Evolutionary conservation across 2,797 vertebrate species (phyloP).

Genomic region (Rhodeus uyekii): DNA sequence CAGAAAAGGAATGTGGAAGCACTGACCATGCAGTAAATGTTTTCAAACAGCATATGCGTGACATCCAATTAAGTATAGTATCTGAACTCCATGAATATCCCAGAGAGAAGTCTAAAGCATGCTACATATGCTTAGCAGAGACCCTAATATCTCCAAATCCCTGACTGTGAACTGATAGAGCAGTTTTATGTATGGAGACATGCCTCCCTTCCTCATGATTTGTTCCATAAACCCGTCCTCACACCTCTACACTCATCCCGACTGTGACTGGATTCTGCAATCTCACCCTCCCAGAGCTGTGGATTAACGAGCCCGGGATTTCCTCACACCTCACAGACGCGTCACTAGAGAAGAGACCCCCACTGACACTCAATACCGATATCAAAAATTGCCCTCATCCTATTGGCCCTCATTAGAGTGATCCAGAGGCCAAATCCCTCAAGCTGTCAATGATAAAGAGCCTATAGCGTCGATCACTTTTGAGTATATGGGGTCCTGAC

Average conservation of each 20-base stretch:
- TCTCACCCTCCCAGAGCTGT: slow-evolving; percentile 58
- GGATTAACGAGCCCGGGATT: slow-evolving; percentile 54
- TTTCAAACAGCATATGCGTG: slow-evolving; percentile 27
- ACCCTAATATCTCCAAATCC: slow-evolving; percentile 55
- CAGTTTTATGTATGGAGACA: slow-evolving; percentile 46
- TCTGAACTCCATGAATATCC: slow-evolving; percentile 36
- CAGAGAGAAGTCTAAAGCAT: slow-evolving; percentile 38
- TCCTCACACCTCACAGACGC: slow-evolving; percentile 47
- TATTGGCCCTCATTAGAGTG: slow-evolving; percentile 55
- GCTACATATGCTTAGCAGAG: slow-evolving; percentile 41
- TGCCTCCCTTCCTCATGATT: slow-evolving; percentile 43
- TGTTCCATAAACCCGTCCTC: slow-evolving; percentile 45
- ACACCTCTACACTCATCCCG: slow-evolving; percentile 51
- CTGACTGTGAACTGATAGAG: slow-evolving; percentile 46
- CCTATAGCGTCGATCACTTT: slow-evolving; percentile 40
- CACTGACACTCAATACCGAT: slow-evolving; percentile 49
- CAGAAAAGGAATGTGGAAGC: slow-evolving; percentile 2
- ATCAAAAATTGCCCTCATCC: slow-evolving; percentile 57
- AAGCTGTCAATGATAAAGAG: slow-evolving; percentile 53
- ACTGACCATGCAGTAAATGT: slow-evolving; percentile 28
- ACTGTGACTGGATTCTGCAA: slow-evolving; percentile 56
- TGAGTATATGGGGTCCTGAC: slow-evolving; percentile 34
- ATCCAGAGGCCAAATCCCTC: slow-evolving; percentile 57
- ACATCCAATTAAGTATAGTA: slow-evolving; percentile 19
- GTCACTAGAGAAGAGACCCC: slow-evolving; percentile 23